Percentiles rank a stretch among this genome's conserved stretches.
Conservation (phyloP, 1,140 invertebrate species). For the Zeugodacus cucurbitae region DNA sequence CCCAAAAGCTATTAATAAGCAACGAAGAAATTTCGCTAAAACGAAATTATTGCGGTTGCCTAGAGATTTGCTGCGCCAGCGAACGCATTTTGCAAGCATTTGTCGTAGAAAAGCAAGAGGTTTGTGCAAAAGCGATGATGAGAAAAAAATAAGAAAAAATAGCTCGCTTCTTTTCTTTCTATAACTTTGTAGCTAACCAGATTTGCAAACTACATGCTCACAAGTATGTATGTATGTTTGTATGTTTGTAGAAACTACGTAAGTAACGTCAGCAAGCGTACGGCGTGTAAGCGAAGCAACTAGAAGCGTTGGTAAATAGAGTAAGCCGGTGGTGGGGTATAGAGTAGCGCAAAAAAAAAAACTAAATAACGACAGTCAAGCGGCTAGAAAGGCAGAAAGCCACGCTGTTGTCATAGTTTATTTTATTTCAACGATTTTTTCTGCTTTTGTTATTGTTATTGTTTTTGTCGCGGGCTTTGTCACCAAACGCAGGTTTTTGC, state of each 20-base stretch:
- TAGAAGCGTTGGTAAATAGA: not conserved
- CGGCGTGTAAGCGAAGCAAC: not conserved
- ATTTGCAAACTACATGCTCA: not conserved
- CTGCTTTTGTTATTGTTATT: not conserved
- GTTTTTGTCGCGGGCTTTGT: conserved; percentile 5
- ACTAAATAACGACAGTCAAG: not conserved
- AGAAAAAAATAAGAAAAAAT: not conserved
- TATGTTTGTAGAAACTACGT: not conserved
- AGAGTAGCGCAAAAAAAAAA: not conserved
- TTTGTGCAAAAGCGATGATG: not conserved
- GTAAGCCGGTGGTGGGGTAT: not conserved
- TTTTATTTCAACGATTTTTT: not conserved
- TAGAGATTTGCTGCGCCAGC: not conserved
- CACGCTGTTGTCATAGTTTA: not conserved
- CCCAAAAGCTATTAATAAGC: not conserved
- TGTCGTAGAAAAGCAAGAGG: conserved; percentile 42
- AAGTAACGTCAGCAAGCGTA: not conserved
- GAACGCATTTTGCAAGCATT: conserved; percentile 20
- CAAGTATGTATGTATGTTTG: not conserved
- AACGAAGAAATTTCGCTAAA: conserved; percentile 6
- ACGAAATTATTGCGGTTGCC: conserved; percentile 34
- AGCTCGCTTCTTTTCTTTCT: not conserved
- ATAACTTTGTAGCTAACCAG: not conserved
- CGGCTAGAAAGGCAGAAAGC: not conserved
- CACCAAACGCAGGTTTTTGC: not conserved